phyloP scores from a whole-genome alignment of 1,140 invertebrate species.

The Lineus longissimus region DNA sequence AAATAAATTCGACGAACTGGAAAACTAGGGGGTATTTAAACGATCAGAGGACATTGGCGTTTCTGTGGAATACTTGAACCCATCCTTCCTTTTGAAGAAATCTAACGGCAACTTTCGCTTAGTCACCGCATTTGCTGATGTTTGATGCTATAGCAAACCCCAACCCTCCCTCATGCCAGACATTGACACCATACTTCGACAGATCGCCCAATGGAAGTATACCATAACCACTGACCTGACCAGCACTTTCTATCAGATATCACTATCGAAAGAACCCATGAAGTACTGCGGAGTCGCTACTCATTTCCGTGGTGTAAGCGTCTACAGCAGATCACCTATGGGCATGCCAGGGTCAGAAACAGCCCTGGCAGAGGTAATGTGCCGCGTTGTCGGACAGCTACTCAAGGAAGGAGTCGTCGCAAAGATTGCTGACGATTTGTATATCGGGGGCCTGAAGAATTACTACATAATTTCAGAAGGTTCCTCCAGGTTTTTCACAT shows the following conservation, averaged over 20 bases:
- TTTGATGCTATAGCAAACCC: constrained; percentile 17
- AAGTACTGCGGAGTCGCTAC: constrained; percentile 21
- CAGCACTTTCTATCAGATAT: too few relatives aligned
- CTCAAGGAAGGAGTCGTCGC: constrained; percentile 6
- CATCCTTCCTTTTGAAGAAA: constrained; percentile 22
- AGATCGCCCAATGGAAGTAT: too few relatives aligned
- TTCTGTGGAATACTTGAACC: constrained; percentile 21
- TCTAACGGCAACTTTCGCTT: constrained; percentile 15
- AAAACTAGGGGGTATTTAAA: too few relatives aligned
- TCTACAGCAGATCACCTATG: constrained; percentile 19
- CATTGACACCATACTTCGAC: constrained; percentile 20
- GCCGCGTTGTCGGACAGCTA: constrained; percentile 14
- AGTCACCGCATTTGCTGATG: constrained; percentile 26
- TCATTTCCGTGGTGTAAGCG: constrained; percentile 17
- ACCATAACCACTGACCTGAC: too few relatives aligned
- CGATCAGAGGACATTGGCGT: constrained; percentile 19
- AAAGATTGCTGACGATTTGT: constrained; percentile 18
- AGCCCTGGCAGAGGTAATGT: too few relatives aligned
- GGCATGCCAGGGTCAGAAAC: too few relatives aligned
- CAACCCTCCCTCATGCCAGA: constrained; percentile 25
- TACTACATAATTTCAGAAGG: constrained; percentile 5
- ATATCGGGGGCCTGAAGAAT: background rate
- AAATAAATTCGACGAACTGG: too few relatives aligned
- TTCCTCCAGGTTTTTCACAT: constrained; percentile 10
- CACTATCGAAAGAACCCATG: constrained; percentile 15